Conservation (phyloP, 2,113 vertebrate species). For the Zootoca vivipara region DNA sequence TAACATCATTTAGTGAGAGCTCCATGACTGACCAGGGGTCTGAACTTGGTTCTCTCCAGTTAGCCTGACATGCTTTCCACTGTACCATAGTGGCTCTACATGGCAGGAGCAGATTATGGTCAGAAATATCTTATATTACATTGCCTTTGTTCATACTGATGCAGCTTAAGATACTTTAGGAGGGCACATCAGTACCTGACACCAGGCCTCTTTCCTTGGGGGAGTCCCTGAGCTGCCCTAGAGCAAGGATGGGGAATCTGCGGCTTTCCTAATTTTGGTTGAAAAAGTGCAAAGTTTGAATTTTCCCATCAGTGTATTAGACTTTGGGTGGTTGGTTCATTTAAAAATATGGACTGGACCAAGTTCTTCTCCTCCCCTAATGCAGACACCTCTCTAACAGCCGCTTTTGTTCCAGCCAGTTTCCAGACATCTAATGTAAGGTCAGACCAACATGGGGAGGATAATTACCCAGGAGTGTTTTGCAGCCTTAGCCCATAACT, state of each 20-base stretch:
- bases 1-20: no score
- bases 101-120: no score
- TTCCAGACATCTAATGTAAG: not conserved
- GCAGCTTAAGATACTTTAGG: no score
- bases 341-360: not conserved
- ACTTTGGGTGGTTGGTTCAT: not conserved
- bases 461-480: rapidly evolving
- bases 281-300: not conserved
- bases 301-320: not conserved
- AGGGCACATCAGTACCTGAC: no score
- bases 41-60: no score
- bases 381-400: not conserved
- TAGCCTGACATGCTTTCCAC: no score
- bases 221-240: no score
- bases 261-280: not conserved
- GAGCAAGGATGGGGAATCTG: not conserved
- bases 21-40: no score
- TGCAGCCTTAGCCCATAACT: not conserved
- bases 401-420: not conserved
- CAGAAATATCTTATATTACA: no score
- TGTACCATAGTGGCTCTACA: no score
- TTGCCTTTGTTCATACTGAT: no score
- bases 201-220: no score
- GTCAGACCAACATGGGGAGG: not conserved
- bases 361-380: not conserved